Base-by-base conservation (phyloP, 2,888 invertebrate species). In the Cotesia congregata region DNA sequence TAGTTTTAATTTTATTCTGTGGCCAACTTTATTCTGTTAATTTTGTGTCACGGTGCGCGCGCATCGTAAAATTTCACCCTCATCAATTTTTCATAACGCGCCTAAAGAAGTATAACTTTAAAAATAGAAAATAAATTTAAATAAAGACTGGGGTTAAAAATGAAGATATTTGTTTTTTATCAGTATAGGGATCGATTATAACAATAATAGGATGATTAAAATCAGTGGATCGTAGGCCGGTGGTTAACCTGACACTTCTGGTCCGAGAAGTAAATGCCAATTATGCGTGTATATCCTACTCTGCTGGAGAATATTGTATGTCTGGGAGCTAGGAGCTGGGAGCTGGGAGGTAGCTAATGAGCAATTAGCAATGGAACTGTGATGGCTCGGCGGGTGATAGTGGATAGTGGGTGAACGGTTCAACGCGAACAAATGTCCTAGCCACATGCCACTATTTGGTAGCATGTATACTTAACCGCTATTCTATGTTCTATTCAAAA, bases 281-380 rank as follows among this genome's bases (percentile, higher is more conserved):
- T 75, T 76, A 72, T 77, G 78, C 76, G 60, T 77, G 50, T 50
- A 50, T 50, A 50, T 50, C 9, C 9, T 50, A 50, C 12, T 12
- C 7, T 50, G 30, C 30, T 30, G 30, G 50, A 50, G 50, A 75
- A 41, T 71, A 69, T 73, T 80, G 80, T 84, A 83, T 83, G 81
- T 82, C 82, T 81, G 81, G 80, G 83, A 85, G 80, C 80, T 80
- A 4, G 30, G 30, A 30, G 30, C 30, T 20, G 20, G 20, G 20
- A 20, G 20, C 20, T 30, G 30, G 75, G 69, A 67, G 12, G 50
- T 50, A 79, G 80, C 84, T 86, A 86, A 86, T 84, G 85, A 85
- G 84, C 85, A 85, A 85, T 86, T 85, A 86, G 85, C 83, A 82
- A 80, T 81, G 76, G 80, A 78, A 77, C 76, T 40, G 61, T 30